These are phyloP conservation scores for Siniperca chuatsi DNA, from an alignment of 2,113 vertebrate genomes.

Conservation along the genomic window DNA sequence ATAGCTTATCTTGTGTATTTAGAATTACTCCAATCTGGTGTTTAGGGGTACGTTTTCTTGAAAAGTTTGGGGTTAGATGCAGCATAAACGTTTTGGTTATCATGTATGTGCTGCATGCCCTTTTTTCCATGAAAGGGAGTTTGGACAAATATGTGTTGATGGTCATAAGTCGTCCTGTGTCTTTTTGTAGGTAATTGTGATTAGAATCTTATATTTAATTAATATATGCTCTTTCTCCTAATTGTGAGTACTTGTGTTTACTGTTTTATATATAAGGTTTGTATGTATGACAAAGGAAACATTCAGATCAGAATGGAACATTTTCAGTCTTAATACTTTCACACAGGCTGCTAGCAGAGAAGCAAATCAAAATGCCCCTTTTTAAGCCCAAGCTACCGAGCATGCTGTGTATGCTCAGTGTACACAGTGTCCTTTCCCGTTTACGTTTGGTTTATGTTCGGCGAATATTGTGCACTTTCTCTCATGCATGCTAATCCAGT, in stretches of 20 bases:
- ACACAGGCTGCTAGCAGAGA: neutral
- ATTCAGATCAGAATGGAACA: neutral
- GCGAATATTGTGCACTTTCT: constrained; percentile 67
- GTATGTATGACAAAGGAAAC: constrained; percentile 6
- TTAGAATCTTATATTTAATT: neutral
- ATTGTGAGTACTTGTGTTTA: no score
- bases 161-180: neutral
- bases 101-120: neutral
- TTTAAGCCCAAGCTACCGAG: constrained; percentile 3
- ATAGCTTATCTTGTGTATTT: neutral
- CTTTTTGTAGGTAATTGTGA: neutral
- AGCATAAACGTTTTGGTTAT: neutral
- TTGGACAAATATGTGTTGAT: no score
- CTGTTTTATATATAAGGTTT: neutral
- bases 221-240: neutral
- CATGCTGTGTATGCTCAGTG: constrained; percentile 25
- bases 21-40: neutral
- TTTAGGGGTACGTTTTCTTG: neutral
- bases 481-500: constrained; percentile 78
- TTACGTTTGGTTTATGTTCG: constrained; percentile 56
- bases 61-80: neutral
- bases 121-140: neutral
- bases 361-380: constrained; percentile 26
- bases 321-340: constrained; percentile 11
- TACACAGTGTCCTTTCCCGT: constrained; percentile 47